Base-by-base conservation (phyloP, 2,113 vertebrate species). In the Anguilla japonica region DNA sequence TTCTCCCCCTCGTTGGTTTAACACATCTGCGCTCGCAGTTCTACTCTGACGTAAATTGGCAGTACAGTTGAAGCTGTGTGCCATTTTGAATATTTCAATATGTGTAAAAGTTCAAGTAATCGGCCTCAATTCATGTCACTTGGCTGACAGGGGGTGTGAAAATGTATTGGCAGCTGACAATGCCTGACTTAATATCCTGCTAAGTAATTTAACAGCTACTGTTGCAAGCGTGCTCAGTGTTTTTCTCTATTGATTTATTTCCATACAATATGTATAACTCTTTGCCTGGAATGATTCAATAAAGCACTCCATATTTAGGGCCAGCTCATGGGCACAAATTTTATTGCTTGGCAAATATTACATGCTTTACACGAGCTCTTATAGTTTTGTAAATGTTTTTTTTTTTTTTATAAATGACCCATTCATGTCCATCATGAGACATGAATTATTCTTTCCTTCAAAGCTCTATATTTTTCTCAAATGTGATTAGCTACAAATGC, bases 171-270 rank as follows among this genome's bases (percentile, higher is more conserved):
- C 88, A 91, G 87, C 63, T 93, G 89, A 91, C 90, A 92, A 90
- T 87, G 85, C 86, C 89, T 85, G 88, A 90, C 88, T 91, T 82
- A 90, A 92, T 89, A 90, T 90, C 88, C 87, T 88, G 88, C 88
- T 91, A n/a, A 91, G 91, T 91, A 88, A 93, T 91, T 92, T 84
- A 92, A 93, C 90, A 86, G 86, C 50, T 90, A 91, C 87, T 90
- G 87, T 86, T 89, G 84, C 89, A 91, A 89, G 90, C 86, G 85
- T 90, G 89, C 88, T 89, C 87, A 87, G 84, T 89, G 89, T 91
- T 92, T 89, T 88, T 82, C 63, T 81, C 81, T 82, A 92, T 90
- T 93, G 91, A 93, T 94, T 93, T 89, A 90, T 92, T 91, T 92
- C 89, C 90, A 87, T 84, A 86, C 90, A 90, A 92, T 91, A 89